Conservation (phyloP, 2,113 vertebrate genomes). For the Anoura caudifer region DNA sequence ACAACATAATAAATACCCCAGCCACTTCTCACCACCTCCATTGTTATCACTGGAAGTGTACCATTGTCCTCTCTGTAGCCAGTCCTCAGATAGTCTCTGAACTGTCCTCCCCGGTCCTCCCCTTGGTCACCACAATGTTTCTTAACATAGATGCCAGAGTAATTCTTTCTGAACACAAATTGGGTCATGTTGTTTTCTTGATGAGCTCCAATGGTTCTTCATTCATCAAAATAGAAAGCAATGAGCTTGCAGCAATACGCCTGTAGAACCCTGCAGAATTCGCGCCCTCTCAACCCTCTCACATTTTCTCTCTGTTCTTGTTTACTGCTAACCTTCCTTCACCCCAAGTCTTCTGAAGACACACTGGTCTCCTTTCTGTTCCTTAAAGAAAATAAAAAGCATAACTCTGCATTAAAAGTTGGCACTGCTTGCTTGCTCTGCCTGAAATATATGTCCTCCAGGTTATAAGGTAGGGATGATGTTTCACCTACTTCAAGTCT, state of each 20-base stretch:
- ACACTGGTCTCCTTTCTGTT: not conserved
- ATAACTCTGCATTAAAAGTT: not conserved
- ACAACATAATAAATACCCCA: not conserved
- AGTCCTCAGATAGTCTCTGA: not conserved
- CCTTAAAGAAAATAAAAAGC: not conserved
- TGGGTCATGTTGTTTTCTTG: not conserved
- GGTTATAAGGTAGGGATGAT: not conserved
- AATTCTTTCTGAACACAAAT: not conserved
- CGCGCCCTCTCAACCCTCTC: rapidly evolving
- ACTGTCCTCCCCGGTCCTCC: too few relatives aligned
- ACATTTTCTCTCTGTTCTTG: not conserved
- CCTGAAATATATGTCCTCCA: not conserved
- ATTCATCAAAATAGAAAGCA: not conserved
- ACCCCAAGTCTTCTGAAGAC: not conserved
- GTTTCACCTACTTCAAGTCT: not conserved
- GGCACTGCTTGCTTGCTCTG: not conserved
- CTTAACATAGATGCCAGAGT: not conserved
- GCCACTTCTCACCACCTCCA: not conserved
- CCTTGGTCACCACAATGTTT: not conserved
- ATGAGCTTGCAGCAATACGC: rapidly evolving
- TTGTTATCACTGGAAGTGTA: rapidly evolving
- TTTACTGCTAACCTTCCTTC: not conserved
- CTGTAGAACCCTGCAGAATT: not conserved
- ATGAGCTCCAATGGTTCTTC: rapidly evolving
- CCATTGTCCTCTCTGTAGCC: not conserved